These are phyloP conservation scores for Drosophila rellima DNA, from an alignment of 2,888 invertebrate genomes.

Conservation along the genomic window DNA sequence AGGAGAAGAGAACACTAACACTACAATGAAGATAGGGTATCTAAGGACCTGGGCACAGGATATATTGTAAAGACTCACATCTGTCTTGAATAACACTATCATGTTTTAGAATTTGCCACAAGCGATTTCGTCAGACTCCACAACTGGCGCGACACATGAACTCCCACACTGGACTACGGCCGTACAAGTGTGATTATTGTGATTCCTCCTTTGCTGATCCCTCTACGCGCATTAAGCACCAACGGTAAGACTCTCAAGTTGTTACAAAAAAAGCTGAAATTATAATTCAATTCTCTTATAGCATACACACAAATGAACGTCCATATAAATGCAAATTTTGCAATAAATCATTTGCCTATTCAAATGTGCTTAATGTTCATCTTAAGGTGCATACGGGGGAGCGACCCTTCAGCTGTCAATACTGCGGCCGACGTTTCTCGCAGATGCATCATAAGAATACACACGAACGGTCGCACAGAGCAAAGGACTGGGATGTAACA, in stretches of 20 bases:
- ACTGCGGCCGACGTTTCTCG: constrained; percentile 75
- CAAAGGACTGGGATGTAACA: constrained; percentile 16
- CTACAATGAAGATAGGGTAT: too few relatives aligned
- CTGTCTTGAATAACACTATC: not conserved
- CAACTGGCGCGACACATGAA: constrained; percentile 83
- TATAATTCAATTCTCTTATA: constrained; percentile 20
- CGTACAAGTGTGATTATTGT: constrained; percentile 83
- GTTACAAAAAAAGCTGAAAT: not conserved
- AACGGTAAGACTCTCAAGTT: constrained; percentile 64
- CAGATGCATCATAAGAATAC: constrained; percentile 83
- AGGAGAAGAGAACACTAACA: too few relatives aligned
- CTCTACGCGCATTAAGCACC: constrained; percentile 84
- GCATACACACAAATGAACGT: constrained; percentile 83
- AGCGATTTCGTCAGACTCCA: constrained; percentile 82
- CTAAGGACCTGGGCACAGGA: too few relatives aligned
- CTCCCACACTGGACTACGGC: constrained; percentile 83
- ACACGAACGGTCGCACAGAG: constrained; percentile 70
- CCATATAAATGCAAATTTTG: constrained; percentile 82
- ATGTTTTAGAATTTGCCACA: constrained; percentile 79
- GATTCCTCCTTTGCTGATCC: constrained; percentile 84
- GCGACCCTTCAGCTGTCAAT: constrained; percentile 80
- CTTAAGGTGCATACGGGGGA: constrained; percentile 83
- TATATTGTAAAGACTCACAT: too few relatives aligned
- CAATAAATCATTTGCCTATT: constrained; percentile 81
- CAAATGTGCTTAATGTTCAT: constrained; percentile 83